These are phyloP conservation scores for western clawed frog (Xenopus tropicalis) DNA, from an alignment of 2,113 vertebrate genomes.

Conservation along the genomic window UCB_Xtro_10.0 CM004444.2:26452501-26453000, in stretches of 20 bases:
- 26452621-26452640: constrained; percentile 33
- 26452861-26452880: too few relatives aligned
- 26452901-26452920: too few relatives aligned
- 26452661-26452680: constrained; percentile 40
- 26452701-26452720: constrained; percentile 27
- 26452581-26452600: constrained; percentile 12
- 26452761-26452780: constrained; percentile 6
- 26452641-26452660: constrained; percentile 23
- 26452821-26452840: background rate
- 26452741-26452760: constrained; percentile 32
- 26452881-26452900: too few relatives aligned
- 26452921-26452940: too few relatives aligned
- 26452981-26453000: too few relatives aligned
- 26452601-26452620: constrained; percentile 30
- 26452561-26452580: background rate
- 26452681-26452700: constrained; percentile 27
- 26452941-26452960: too few relatives aligned
- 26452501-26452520: background rate
- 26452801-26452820: constrained; percentile 1
- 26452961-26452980: too few relatives aligned
- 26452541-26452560: background rate
- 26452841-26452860: background rate
- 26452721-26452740: constrained; percentile 18
- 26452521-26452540: background rate
- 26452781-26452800: constrained; percentile 18